These are phyloP conservation scores for Deilephila porcellus DNA, from an alignment of 2,888 invertebrate genomes.

Conservation along the genomic window DNA sequence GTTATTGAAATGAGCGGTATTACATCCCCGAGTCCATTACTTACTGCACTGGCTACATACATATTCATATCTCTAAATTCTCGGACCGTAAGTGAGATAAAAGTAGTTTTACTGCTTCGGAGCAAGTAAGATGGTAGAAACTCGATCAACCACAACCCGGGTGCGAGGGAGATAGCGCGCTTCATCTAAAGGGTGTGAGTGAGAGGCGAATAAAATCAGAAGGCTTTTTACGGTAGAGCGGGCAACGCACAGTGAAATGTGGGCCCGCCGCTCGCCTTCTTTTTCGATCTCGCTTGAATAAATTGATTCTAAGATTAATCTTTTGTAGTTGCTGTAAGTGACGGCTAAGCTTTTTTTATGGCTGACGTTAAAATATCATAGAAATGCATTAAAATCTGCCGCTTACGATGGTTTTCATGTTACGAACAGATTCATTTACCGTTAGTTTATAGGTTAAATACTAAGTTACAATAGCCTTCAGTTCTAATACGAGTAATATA, in stretches of 20 bases:
- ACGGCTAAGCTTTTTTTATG: slow-evolving; percentile 59
- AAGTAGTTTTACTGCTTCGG: slow-evolving; percentile 80
- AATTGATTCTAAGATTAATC: slow-evolving; percentile 83
- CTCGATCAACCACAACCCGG: slow-evolving; percentile 75
- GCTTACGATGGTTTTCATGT: slow-evolving; percentile 38
- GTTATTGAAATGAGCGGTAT: slow-evolving; percentile 73
- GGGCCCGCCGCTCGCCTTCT: slow-evolving; percentile 73
- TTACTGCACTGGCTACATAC: slow-evolving; percentile 75
- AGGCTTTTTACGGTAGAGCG: slow-evolving; percentile 84
- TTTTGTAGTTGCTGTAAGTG: slow-evolving; percentile 72
- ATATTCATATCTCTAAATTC: slow-evolving; percentile 81
- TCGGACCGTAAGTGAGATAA: slow-evolving; percentile 78
- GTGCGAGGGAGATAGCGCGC: slow-evolving; percentile 60
- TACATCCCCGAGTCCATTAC: slow-evolving; percentile 72
- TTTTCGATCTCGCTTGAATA: slow-evolving; percentile 82
- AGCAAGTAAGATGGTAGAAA: slow-evolving; percentile 83
- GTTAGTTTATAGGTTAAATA: background rate
- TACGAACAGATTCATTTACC: slow-evolving; percentile 2
- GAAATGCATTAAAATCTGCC: slow-evolving; percentile 48
- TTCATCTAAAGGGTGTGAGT: slow-evolving; percentile 49
- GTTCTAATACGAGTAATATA: background rate
- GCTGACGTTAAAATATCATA: slow-evolving; percentile 51
- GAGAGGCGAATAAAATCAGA: slow-evolving; percentile 73
- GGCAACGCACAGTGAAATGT: slow-evolving; percentile 82
- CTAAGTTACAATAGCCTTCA: background rate